Evolutionary conservation across 2,113 vertebrate species (phyloP), one percentile per base, ranked within the genome.

Genomic region (Lanius collurio): DNA sequence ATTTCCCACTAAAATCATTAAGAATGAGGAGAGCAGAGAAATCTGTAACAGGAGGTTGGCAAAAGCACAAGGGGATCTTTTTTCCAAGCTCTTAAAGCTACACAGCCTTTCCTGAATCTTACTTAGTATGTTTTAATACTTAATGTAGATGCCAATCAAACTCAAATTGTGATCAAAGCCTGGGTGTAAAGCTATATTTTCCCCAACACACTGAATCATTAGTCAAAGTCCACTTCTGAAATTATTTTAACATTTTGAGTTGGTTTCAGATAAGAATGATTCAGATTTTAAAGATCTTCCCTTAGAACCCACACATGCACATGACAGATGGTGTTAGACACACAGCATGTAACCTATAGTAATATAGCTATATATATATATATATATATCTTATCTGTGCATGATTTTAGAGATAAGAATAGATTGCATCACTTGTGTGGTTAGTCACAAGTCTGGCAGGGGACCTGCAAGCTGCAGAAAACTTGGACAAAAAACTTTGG

Each of bases 261-360:
- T 24, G 3, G 27, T 86, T 94, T 92, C 76, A 90, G 76, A 92
- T 65, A 71, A 93, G 86, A 91, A 95, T 92, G 76, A 92, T 91
- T 94, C 87, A 91, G 46, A 83, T 87, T 95, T 93, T 60, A 13
- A 89, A 94, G 60, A 71, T 68, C 71, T 83, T 89, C 70, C 37
- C 33, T 93, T n/a, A 62, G 92, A 95, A 21, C 91, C 93, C 86
- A 74, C 83, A 90, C 84, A 77, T 0, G 5, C 44, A 42, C 27
- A 1, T 78, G 88, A 75, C 94, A 96, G 92, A 94, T 96, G 92
- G 94, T 81, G 87, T 93, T 56, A 95, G 83, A 94, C 82, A 83
- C 52, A 59, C 19, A 90, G 68, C 35, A 73, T 20, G 26, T 5
- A 79, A 70, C 50, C 74, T 76, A 41, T 86, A 97, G 92, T 93